Base-by-base conservation (phyloP, 2,888 invertebrate species). In the Leptinotarsa tumamoca region DNA sequence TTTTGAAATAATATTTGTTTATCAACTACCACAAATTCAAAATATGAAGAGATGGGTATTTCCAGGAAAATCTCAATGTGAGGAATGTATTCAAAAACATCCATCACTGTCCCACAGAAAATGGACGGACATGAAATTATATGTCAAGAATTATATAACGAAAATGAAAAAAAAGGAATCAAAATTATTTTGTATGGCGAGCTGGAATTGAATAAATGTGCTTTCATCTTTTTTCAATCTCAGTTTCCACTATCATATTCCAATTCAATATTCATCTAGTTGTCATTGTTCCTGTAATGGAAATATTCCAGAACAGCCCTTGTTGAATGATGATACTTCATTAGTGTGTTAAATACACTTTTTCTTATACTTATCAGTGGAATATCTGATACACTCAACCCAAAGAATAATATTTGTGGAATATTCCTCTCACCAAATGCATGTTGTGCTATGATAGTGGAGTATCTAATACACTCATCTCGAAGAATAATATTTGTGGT, bases 41-140 rank as follows among this genome's bases (percentile, higher is more conserved):
- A 56, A 43, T 5, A 71, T 74, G 51, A 67, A 71, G 52, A 18
- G 21, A 52, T 71, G 74, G 14, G 43, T 2, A 54, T 66, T 74
- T 51, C 67, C 71, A 23, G 71, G 71, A 33, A 71, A 71, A 71
- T 33, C 23, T 27, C 4, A 27, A 27, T 27, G 5, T 5, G 67
- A 66, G 10, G 21, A 74, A 51, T 67, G 4, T 27, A 27, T 27
- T 27, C 27, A 27, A 5, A 27, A 27, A 27, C 27, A 27, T 27
- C 5, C 5, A 4, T 27, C 27, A 27, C 27, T 27, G 27, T 27
- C 5, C 15, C 54, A 7, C 7, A 69, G 76, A 73, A 70, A 67
- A 54, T 76, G 73, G 76, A 73, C 70, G 54, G 70, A 76, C 54
- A n/a, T 76, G 33, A 76, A 76, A 73, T 76, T 68, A 33, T 67